Percentiles rank a stretch among this genome's conserved stretches.
These are phyloP conservation scores for Temnothorax unifasciatus DNA, from an alignment of 2,888 invertebrate species.

Conservation along the genomic window DNA sequence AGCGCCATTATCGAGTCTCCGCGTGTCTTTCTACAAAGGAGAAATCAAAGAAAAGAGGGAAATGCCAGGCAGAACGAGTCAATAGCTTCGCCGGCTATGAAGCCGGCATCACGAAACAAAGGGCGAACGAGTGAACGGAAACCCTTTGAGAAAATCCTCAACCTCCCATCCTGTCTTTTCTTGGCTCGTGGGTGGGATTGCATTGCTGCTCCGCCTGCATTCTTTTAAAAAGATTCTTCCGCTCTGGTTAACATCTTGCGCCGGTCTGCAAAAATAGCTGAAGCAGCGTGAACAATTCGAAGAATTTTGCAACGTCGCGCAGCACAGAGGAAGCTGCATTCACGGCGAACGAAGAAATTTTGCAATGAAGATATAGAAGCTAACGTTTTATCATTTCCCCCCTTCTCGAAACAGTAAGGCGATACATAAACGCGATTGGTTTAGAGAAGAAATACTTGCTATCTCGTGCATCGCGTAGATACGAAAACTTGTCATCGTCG, in stretches of 20 bases:
- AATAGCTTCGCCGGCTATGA: conserved; percentile 53
- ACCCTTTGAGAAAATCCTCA: conserved; percentile 68
- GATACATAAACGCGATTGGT: conserved; percentile 5
- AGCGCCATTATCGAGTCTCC: conserved; percentile 54
- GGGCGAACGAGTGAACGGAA: conserved; percentile 52
- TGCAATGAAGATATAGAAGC: conserved; percentile 2
- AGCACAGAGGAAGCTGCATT: conserved; percentile 22
- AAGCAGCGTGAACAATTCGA: conserved; percentile 48
- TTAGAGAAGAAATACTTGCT: conserved; percentile 14
- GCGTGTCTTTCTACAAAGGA: conserved; percentile 51
- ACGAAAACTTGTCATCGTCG: conserved; percentile 45
- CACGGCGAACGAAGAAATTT: conserved; percentile 33
- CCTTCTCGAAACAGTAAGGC: conserved; percentile 14
- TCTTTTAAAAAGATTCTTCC: conserved; percentile 69
- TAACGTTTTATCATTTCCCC: neutral
- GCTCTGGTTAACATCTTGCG: conserved; percentile 70
- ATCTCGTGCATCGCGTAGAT: conserved; percentile 25
- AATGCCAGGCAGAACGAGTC: conserved; percentile 61
- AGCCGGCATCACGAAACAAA: conserved; percentile 59
- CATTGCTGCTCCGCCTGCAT: conserved; percentile 56
- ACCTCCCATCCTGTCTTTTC: conserved; percentile 64
- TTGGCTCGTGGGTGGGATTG: conserved; percentile 57
- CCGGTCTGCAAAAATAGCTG: conserved; percentile 46
- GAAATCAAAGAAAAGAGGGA: conserved; percentile 50
- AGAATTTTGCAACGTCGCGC: conserved; percentile 43